These are phyloP conservation scores for Leptura quadrifasciata DNA, from an alignment of 2,888 invertebrate genomes.

Conservation along the genomic window DNA sequence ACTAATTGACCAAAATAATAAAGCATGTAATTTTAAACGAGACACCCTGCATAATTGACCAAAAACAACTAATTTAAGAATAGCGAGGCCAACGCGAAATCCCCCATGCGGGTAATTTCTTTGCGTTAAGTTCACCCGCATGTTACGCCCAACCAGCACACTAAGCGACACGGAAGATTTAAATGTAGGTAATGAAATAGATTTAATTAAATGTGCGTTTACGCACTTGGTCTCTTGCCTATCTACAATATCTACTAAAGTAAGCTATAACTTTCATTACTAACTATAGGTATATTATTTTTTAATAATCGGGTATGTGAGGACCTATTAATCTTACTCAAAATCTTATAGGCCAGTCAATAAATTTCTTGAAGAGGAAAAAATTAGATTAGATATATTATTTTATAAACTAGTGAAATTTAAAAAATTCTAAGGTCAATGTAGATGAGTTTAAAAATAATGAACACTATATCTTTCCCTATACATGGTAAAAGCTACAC, in stretches of 20 bases:
- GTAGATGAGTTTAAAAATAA: too few species aligned
- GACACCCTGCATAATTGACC: neutral
- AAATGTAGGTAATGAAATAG: conserved; percentile 48
- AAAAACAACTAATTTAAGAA: conserved; percentile 31
- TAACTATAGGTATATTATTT: conserved; percentile 8
- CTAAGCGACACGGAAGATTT: conserved; percentile 64
- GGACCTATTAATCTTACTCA: conserved; percentile 5
- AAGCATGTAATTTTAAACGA: too few species aligned
- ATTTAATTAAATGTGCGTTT: conserved; percentile 59
- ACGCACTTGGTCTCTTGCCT: conserved; percentile 66
- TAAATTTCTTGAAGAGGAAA: too few species aligned
- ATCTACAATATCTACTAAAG: conserved; percentile 42
- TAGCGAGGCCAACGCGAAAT: conserved; percentile 46
- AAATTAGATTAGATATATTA: too few species aligned
- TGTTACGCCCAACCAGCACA: conserved; percentile 61
- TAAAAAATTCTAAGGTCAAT: too few species aligned
- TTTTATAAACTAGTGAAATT: too few species aligned
- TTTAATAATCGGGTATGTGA: conserved; percentile 13
- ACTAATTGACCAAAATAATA: too few species aligned
- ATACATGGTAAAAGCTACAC: too few species aligned
- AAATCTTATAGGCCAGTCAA: too few species aligned
- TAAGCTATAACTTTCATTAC: conserved; percentile 34
- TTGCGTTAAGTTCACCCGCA: conserved; percentile 51
- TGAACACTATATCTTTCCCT: too few species aligned
- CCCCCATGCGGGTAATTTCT: conserved; percentile 50